Evolutionary conservation across 2,888 invertebrate genomes (phyloP).

Genomic region (Cantharis rufa): DNA sequence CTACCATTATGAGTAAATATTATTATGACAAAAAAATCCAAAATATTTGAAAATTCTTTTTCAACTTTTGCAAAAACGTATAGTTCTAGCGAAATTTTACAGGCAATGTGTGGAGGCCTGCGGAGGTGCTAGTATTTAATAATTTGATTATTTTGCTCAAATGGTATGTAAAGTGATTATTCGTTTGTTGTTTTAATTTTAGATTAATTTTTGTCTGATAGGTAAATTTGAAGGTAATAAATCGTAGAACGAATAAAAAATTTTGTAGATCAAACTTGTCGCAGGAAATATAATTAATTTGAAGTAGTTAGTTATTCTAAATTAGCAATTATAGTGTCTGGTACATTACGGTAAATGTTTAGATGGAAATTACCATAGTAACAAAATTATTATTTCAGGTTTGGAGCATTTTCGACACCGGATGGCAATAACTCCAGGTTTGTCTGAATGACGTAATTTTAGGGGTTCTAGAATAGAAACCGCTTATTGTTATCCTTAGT

Average conservation of each 20-base stretch:
- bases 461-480: not conserved
- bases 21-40: too few relatives aligned
- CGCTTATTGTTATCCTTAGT: not conserved
- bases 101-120: too few relatives aligned
- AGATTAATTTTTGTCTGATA: too few relatives aligned
- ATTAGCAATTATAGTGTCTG: not conserved
- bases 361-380: not conserved
- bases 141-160: too few relatives aligned
- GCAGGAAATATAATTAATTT: not conserved
- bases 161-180: too few relatives aligned
- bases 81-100: too few relatives aligned
- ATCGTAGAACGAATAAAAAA: not conserved
- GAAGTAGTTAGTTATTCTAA: not conserved
- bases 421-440: not conserved
- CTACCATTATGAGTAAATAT: too few relatives aligned
- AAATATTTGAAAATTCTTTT: too few relatives aligned
- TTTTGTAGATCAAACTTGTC: not conserved
- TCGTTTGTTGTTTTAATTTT: too few relatives aligned
- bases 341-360: not conserved
- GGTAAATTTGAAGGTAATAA: too few relatives aligned
- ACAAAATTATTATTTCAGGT: not conserved
- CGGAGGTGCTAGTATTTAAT: too few relatives aligned
- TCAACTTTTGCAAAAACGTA: too few relatives aligned
- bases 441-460: not conserved
- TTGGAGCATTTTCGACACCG: constrained; percentile 1